Evolutionary conservation across 2,797 vertebrate species (phyloP), one percentile per base, ranked within the genome.

Genomic region (Xenopus petersii): DNA sequence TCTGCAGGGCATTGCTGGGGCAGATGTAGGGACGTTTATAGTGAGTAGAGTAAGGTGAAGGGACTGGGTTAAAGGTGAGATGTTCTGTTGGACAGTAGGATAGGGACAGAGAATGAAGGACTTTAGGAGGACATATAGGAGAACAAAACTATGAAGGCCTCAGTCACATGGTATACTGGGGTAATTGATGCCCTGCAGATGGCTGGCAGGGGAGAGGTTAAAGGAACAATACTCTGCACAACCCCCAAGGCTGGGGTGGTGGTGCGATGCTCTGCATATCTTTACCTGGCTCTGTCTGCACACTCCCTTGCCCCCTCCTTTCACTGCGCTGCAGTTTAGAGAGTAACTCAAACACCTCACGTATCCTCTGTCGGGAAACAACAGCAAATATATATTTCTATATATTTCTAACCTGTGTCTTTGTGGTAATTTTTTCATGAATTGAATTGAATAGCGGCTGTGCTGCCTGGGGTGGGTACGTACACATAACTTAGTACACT

Each of bases 321-420:
- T 73, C 63, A 67, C 75, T 12, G 63, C 66, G 55, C 76, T 26
- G 55, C 71, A 73, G 61, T 73, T 36, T 73, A 73, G n/a, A 66
- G 33, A 26, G 46, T 13, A 36, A 69, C 36, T 64, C 47, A 36
- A 55, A 26, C 66, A 70, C 71, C 51, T 70, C 76, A 73, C 71
- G 12, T 69, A 51, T 11, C 68, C 74, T 76, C 74, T 71, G 74
- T 76, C 47, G 33, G 66, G 66, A 79, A 73, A 48, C 12, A 36
- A 70, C 59, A 48, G 76, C 71, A 79, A 78, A 79, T 74, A 79
- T 30, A 30, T 65, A 79, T 79, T 74, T 73, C 76, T 79, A 74
- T 71, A 72, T 79, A 74, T 79, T 79, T 79, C 76, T 79, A 79
- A 33, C 15, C 12, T 33, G 71, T 36, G 49, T 79, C 76, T 16